Evolutionary conservation across 2,113 vertebrate genomes (phyloP), one percentile per base, ranked within the genome.

Genomic region (Mesoclemmys tuberculata): DNA sequence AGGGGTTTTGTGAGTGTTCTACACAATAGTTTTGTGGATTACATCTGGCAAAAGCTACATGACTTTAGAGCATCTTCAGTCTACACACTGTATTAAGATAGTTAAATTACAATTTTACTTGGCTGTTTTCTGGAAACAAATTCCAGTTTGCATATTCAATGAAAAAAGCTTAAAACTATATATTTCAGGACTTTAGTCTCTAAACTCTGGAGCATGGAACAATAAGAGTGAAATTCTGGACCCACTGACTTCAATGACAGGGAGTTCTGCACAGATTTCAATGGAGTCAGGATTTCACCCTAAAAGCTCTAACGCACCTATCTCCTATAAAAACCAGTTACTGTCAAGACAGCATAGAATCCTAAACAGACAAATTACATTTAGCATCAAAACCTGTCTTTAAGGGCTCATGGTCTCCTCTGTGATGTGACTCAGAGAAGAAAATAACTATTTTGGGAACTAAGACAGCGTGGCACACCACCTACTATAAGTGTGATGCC

Each of bases 1-100:
- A n/a, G 85, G 22, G 52, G 49, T 93, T 95, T 94, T 94, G 85
- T 78, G 95, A 96, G 83, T 92, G 92, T 85, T 83, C 82, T 88
- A 10, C 56, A 27, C 68, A 81, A 78, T 49, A 56, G 4, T 83
- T 74, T 14, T 77, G 4, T 87, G 54, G 46, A 85, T 81, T 84
- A 0, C 29, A 19, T 80, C 41, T 80, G 41, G 16, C 88, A 87
- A 85, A 95, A 82, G 52, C 91, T 74, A 88, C 35, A 52, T 79
- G 4, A 55, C 82, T 26, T 82, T 10, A 88, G 31, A 55, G n/a
- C 38, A 86, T 24, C 4, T 74, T 41, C 88, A 55, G 92, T 94
- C 92, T 78, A 35, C n/a, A 86, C 19, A 48, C n/a, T 80, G 56
- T 13, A 51, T 38, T 77, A 58, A 80, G 71, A 89, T 21, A 51